Percentiles rank a stretch among this genome's conserved stretches.
phyloP scores from a whole-genome alignment of 2,113 vertebrate species.

The Miniopterus natalensis region DNA sequence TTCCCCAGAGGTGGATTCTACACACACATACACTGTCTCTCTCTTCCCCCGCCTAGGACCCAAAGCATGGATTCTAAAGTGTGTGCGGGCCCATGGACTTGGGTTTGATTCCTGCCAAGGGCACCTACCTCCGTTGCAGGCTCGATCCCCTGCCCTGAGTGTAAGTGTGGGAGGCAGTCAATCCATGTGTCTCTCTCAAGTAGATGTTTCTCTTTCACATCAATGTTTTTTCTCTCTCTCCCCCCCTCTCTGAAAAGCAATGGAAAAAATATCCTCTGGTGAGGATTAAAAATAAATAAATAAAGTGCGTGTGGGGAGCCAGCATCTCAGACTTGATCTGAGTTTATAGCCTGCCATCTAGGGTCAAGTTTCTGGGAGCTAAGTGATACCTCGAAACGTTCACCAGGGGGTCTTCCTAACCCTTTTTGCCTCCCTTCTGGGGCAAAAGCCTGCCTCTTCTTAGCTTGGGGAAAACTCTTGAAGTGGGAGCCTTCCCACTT shows the following conservation, averaged over 20 bases:
- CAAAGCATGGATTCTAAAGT: neutral
- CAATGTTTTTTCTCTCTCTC: no score
- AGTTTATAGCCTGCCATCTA: conserved; percentile 35
- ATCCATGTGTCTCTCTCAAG: no score
- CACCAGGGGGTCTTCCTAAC: neutral
- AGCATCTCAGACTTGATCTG: neutral
- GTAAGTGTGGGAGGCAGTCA: no score
- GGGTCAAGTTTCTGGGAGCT: neutral
- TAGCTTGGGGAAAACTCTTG: neutral
- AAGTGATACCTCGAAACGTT: neutral
- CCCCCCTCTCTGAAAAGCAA: no score
- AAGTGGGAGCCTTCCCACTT: conserved; percentile 31
- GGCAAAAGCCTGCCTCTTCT: conserved; percentile 25
- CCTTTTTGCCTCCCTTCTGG: neutral
- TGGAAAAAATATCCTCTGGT: no score
- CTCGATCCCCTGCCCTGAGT: no score
- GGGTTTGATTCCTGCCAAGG: no score
- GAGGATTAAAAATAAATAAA: no score
- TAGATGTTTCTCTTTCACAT: no score
- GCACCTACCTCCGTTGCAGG: no score
- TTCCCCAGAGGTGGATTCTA: neutral
- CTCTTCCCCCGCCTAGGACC: no score
- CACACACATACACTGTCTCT: neutral
- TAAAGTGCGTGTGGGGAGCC: neutral
- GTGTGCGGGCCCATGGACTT: neutral